Base-by-base conservation (phyloP, 2,888 invertebrate genomes). In the Melieria omissa region DNA sequence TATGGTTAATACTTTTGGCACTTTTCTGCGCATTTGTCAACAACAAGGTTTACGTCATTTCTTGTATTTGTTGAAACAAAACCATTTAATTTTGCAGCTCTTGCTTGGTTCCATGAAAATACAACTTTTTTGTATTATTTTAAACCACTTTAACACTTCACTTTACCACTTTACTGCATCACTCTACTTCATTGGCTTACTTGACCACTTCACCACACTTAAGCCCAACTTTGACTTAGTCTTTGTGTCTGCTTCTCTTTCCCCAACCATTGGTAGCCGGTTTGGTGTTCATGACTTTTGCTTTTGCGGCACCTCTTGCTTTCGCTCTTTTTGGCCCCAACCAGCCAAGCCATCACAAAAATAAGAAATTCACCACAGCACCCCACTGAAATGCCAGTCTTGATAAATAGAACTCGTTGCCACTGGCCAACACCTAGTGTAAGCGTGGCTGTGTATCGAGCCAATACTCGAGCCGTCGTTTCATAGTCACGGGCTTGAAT, bases 331-430 rank as follows among this genome's bases (percentile, higher is more conserved):
- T 55, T 58, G 46, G 58, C 12, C 47, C 46, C 42, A 64, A 29
- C 29, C 29, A 29, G 29, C 29, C 29, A 29, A 29, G 29, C 29
- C 29, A 29, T 29, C 29, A 29, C 29, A 29, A 3, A 29, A 29
- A 44, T 63, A 62, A 62, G 65, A 71, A 71, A 75, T 77, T 78
- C 82, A 84, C 86, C 86, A 84, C 84, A 81, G 71, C 71, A 71
- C 72, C 76, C 64, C 70, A 74, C 49, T 54, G 54, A 61, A 73
- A 74, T 73, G 72, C 71, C 80, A 82, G 81, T 85, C 87, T 87
- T 87, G 85, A 87, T 87, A 87, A 87, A 87, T 87, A 87, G 87
- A 86, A 86, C 87, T 84, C 82, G 83, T 82, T 82, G 81, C 79
- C 78, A 79, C 78, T 80, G 82, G 85, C 83, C 86, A 87, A 86